Conservation (phyloP, 2,113 vertebrate genomes). For the Cathartes aura region DNA sequence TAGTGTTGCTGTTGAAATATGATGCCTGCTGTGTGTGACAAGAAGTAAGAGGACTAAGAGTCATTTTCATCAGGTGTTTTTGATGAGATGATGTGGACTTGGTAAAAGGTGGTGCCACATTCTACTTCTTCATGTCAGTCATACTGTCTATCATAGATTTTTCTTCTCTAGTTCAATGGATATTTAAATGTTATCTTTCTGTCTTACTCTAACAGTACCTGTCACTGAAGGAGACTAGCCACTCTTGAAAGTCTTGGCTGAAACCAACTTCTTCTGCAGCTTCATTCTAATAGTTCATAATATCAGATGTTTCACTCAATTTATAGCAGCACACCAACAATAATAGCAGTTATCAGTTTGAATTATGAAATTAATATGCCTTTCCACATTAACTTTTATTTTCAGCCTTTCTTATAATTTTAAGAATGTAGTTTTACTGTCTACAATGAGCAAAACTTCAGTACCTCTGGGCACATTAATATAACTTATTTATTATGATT, state of each 20-base stretch:
- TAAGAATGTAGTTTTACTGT: background rate
- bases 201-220: background rate
- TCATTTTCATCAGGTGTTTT: background rate
- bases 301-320: background rate
- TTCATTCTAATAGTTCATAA: background rate
- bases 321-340: background rate
- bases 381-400: background rate
- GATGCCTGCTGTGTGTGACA: background rate
- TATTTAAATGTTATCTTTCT: conserved; percentile 1
- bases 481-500: background rate
- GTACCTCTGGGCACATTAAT: background rate
- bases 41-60: background rate
- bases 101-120: background rate
- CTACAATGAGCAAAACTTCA: background rate
- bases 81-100: background rate
- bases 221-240: background rate
- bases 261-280: background rate
- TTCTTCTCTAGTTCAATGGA: background rate
- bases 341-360: background rate
- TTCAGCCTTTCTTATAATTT: background rate
- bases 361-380: background rate
- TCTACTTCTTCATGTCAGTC: background rate
- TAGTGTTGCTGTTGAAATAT: background rate
- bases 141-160: background rate
- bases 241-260: background rate